Percentiles rank a stretch among this genome's conserved stretches.
Evolutionary conservation across 1,140 invertebrate species (phyloP).

Genomic region (Neoseiulus cucumeris): DNA sequence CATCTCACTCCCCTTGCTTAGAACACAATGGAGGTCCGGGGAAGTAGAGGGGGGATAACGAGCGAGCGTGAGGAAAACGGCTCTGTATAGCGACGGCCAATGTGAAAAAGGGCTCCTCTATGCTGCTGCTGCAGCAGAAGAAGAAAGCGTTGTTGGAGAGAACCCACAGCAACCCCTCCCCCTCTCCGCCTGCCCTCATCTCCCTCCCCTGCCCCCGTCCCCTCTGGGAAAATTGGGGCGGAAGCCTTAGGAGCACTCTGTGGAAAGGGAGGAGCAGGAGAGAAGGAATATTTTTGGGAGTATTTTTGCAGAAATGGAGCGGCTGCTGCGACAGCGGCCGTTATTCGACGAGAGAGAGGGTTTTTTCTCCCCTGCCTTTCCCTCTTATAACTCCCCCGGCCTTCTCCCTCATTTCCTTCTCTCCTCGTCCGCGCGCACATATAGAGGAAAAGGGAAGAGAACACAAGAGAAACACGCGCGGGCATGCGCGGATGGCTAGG

Average conservation of each 20-base stretch:
- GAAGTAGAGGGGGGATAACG: no score
- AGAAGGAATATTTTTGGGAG: slow-evolving; percentile 7
- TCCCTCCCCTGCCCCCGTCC: background rate
- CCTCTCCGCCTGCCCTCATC: background rate
- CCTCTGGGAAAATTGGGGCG: background rate
- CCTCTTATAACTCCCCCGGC: background rate
- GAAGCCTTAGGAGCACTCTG: slow-evolving; percentile 8
- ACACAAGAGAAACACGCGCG: slow-evolving; percentile 8
- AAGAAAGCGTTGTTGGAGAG: slow-evolving; percentile 7
- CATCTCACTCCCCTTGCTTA: no score
- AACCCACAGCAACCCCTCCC: background rate
- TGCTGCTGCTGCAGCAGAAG: background rate
- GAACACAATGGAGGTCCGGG: no score
- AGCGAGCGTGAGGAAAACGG: no score
- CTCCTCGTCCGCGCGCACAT: background rate
- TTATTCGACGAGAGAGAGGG: no score
- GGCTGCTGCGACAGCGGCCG: background rate
- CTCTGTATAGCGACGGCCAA: no score
- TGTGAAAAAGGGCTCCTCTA: no score
- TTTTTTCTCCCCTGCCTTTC: background rate
- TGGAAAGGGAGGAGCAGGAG: background rate
- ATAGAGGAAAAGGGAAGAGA: background rate
- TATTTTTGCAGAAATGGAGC: slow-evolving; percentile 11
- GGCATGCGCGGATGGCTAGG: background rate
- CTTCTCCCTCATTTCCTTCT: background rate